Base-by-base conservation (phyloP, 2,113 vertebrate genomes). In the Globicephala melas region DNA sequence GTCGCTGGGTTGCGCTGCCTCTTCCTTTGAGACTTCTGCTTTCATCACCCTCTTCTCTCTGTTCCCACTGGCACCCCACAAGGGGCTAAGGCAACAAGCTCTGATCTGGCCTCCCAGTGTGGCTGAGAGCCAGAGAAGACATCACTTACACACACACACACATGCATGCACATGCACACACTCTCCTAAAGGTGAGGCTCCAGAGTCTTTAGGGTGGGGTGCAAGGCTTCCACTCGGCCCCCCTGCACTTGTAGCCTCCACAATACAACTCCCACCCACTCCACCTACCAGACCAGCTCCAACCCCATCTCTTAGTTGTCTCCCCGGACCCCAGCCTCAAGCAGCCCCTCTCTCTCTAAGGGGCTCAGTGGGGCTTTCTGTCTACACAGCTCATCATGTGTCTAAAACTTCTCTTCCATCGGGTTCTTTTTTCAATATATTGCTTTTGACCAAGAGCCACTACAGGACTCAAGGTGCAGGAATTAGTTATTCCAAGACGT, bases 391-490 rank as follows among this genome's bases (percentile, higher is more conserved):
- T 91, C n/a, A 93, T 9, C 1, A 0, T 7, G 13, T 47, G 10
- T 87, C 44, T 11, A 60, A 74, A 95, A 62, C 15, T 70, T 63
- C 26, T 84, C 47, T 68, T 71, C 31, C 18, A 60, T n/a, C 1
- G 2, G 47, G 63, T 44, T 33, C 41, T 55, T 53, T 70, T 62
- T 79, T 91, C 28, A 21, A 4, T 82, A 41, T 33, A 76, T 13
- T 58, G 62, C 63, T 83, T 70, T 73, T 38, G 14, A 89, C 17
- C n/a, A 76, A 70, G 26, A 95, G 77, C 10, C 71, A n/a, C 71
- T 25, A 12, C 5, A 50, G 36, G 76, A 50, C 50, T 77, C 23
- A 36, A 63, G 44, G 8, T n/a, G 14, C 10, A 67, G 53, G 21
- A 62, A n/a, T 71, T 80, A 31, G 8, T 94, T 83, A 60, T 63